A percentile compares a stretch with the other conserved stretches of the same genome.
Evolutionary conservation across 2,113 vertebrate genomes (phyloP).

Genomic region (Tyrannus savana): DNA sequence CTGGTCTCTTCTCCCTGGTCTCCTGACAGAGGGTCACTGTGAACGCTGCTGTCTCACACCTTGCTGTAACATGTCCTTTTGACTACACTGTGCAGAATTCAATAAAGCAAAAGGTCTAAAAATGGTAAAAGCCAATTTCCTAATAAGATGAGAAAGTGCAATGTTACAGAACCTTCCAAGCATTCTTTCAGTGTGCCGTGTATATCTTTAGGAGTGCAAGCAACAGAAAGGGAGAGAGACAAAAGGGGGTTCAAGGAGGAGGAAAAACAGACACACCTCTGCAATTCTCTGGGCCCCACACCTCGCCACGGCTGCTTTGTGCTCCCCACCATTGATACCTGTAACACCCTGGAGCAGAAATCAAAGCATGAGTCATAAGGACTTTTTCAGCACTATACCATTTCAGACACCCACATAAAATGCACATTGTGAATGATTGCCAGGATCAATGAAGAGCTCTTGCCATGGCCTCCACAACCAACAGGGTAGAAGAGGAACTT

Average conservation of each 20-base stretch:
- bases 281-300: background rate
- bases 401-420: background rate
- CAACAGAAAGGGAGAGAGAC: background rate
- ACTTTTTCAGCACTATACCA: background rate
- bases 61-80: accelerated
- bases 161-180: background rate
- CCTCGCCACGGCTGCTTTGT: background rate
- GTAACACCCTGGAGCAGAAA: background rate
- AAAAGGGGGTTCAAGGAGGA: accelerated
- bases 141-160: background rate
- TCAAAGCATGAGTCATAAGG: background rate
- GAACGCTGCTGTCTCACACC: background rate
- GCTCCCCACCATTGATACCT: background rate
- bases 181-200: background rate
- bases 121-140: background rate
- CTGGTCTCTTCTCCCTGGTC: accelerated
- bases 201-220: background rate
- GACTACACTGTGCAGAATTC: background rate
- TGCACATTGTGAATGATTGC: background rate
- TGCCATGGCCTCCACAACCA: background rate
- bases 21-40: accelerated
- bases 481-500: background rate
- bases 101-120: background rate
- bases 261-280: background rate
- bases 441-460: background rate